A percentile compares a stretch with the other conserved stretches of the same genome.
Evolutionary conservation across 2,888 invertebrate genomes (phyloP).

Genomic region (Epirrhoe tristata): DNA sequence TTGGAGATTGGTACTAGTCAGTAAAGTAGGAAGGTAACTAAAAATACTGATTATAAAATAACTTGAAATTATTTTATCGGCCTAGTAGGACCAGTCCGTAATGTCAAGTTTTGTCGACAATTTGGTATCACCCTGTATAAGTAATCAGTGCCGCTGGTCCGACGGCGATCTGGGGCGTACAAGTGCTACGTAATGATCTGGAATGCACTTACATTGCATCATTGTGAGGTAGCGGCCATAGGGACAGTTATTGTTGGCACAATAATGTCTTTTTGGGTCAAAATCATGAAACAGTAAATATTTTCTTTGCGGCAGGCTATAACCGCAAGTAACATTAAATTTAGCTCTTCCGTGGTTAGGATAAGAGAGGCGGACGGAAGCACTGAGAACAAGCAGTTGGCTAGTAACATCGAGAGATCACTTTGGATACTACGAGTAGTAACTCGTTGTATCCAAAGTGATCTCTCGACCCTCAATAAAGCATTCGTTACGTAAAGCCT

Average conservation of each 20-base stretch:
- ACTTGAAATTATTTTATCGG: background rate
- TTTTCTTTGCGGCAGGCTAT: background rate
- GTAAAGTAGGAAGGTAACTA: no score
- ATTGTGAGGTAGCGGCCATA: constrained; percentile 17
- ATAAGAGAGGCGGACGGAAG: no score
- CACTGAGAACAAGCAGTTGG: no score
- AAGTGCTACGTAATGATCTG: constrained; percentile 35
- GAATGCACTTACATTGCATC: constrained; percentile 39
- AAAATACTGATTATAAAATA: no score
- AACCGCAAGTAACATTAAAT: background rate
- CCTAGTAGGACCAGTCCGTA: background rate
- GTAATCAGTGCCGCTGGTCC: constrained; percentile 33
- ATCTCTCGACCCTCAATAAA: no score
- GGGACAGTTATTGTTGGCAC: constrained; percentile 17
- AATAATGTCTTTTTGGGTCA: constrained; percentile 15
- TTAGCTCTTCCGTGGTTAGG: background rate
- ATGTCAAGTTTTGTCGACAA: constrained; percentile 1
- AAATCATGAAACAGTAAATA: background rate
- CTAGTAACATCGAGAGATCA: no score
- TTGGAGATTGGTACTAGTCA: no score
- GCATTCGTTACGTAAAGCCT: background rate
- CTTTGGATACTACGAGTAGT: no score
- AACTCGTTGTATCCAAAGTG: no score
- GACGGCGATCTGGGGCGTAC: constrained; percentile 37
- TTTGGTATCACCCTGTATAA: constrained; percentile 18